Evolutionary conservation across 2,888 invertebrate genomes (phyloP), one percentile per base, ranked within the genome.

Genomic region (Bombylius major): DNA sequence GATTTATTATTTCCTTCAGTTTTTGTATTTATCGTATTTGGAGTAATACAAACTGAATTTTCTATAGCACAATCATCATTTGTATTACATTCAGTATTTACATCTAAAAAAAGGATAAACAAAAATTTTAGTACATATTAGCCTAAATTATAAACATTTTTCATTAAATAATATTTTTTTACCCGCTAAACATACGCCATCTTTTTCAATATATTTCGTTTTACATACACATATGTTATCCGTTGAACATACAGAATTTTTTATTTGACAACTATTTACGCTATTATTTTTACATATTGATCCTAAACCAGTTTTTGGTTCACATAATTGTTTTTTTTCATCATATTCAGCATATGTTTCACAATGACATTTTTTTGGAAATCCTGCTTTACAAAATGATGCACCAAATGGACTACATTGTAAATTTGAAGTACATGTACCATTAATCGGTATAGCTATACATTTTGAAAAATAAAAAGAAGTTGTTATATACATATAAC

Each of bases 351-450:
- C 70, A 58, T 69, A 73, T 31, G 69, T 65, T 58, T 68, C 68
- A 55, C 73, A 73, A 9, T 66, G 67, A 58, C 73, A 73, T 23
- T 68, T 65, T 62, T 69, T 66, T 11, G 69, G 71, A 5, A 66
- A 53, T 39, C 62, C 63, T 50, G 69, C 67, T 54, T 67, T 64
- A 46, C 62, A 61, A 55, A 55, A 58, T 5, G 59, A 51, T 47
- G 68, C 68, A n/a, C 73, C 73, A 53, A 65, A 73, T 5, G 73
- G 73, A 62, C 72, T 71, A 56, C 73, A 73, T 61, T 73, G 73
- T 58, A 69, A 71, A 60, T 69, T 66, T 57, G 68, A 68, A 23
- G 69, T 69, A 60, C 73, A 73, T 31, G 71, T 23, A 23, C 23
- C 23, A 23, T 1, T 23, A 23, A 23, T 23, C 23, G 23, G 23